These are phyloP conservation scores for Peromyscus nudipes DNA, from an alignment of 2,797 vertebrate genomes.

Conservation along the genomic window DNA sequence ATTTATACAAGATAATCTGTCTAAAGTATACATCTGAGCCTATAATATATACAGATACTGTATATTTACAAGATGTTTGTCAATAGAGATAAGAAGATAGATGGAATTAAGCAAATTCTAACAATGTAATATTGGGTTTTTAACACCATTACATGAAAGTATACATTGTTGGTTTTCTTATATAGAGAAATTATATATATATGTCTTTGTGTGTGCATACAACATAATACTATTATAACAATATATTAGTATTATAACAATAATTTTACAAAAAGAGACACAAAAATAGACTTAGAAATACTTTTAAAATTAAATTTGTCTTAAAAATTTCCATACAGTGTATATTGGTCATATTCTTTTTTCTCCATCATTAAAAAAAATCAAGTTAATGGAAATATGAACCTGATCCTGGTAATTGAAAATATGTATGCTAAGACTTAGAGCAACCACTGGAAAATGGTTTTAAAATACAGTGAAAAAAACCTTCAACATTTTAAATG, in stretches of 20 bases:
- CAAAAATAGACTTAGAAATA: not conserved
- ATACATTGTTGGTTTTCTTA: not conserved
- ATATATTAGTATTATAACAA: not conserved
- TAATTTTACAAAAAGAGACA: not conserved
- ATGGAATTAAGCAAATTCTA: not conserved
- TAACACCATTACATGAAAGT: no score
- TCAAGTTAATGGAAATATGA: not conserved
- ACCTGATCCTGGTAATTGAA: not conserved
- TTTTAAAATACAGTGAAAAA: not conserved
- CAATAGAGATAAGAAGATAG: not conserved
- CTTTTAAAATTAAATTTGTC: not conserved
- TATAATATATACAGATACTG: not conserved
- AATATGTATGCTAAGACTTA: not conserved
- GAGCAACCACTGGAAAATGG: not conserved
- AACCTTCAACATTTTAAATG: not conserved
- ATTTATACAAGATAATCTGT: not conserved
- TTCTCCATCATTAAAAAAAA: not conserved
- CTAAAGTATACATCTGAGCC: not conserved
- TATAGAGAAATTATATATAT: not conserved
- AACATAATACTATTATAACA: not conserved
- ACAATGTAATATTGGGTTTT: no score
- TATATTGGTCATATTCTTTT: not conserved
- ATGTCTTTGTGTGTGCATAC: not conserved
- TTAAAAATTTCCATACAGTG: not conserved
- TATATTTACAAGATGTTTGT: not conserved